phyloP scores from a whole-genome alignment of 2,113 vertebrate species.

The Paralichthys olivaceus region DNA sequence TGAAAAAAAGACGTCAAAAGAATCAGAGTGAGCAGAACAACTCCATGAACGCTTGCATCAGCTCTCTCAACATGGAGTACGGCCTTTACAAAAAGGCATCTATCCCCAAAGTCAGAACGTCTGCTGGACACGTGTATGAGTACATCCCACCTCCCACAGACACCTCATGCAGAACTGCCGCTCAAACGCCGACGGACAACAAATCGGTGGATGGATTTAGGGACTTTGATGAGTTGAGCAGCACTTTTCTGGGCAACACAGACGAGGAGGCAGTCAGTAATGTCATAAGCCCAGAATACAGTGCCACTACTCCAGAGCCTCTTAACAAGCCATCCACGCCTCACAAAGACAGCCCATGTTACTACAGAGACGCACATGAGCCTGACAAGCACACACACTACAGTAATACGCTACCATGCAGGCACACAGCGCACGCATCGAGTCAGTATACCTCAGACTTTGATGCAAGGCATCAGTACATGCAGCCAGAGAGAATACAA shows the following conservation, averaged over 20 bases:
- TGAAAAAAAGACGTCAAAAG: constrained; percentile 92
- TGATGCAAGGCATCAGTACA: constrained; percentile 89
- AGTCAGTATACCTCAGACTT: constrained; percentile 91
- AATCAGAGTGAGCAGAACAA: constrained; percentile 88
- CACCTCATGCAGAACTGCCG: constrained; percentile 86
- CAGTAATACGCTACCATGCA: constrained; percentile 89
- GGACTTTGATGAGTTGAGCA: constrained; percentile 93
- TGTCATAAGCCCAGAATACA: constrained; percentile 90
- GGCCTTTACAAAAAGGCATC: constrained; percentile 89
- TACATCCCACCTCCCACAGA: constrained; percentile 91
- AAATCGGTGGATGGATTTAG: constrained; percentile 89
- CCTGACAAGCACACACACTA: constrained; percentile 88
- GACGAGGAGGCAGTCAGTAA: constrained; percentile 87
- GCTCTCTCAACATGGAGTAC: constrained; percentile 95
- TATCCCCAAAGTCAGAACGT: constrained; percentile 90
- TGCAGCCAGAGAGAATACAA: constrained; percentile 90
- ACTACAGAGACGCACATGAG: constrained; percentile 90
- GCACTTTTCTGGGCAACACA: constrained; percentile 86
- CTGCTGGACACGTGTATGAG: constrained; percentile 93
- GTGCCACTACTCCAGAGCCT: constrained; percentile 90
- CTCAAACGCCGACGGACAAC: constrained; percentile 86
- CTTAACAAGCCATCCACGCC: constrained; percentile 87
- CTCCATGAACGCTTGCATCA: constrained; percentile 92
- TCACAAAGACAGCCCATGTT: constrained; percentile 88
- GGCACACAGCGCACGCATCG: constrained; percentile 86